Percentiles rank a stretch among this genome's conserved stretches.
phyloP scores from a whole-genome alignment of 2,888 invertebrate genomes.

The Trichogramma dendrolimi region DNA sequence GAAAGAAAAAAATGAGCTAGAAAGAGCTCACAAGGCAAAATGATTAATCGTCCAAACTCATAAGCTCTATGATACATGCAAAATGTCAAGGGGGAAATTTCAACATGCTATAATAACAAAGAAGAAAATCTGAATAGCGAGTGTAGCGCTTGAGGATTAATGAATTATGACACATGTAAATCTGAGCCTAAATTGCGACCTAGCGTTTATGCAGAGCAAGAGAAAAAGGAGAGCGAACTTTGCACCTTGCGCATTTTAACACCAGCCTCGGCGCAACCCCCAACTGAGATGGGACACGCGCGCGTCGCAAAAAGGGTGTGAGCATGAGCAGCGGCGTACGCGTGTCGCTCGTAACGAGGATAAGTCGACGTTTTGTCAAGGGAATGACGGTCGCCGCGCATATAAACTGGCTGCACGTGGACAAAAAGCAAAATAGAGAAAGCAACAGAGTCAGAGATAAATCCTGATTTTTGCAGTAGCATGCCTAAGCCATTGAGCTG shows the following conservation, averaged over 20 bases:
- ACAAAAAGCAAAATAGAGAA: constrained; percentile 9
- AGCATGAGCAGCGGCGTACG: constrained; percentile 1
- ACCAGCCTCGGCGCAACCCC: not conserved
- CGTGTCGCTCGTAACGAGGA: constrained; percentile 21
- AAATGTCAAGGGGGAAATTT: too few species aligned
- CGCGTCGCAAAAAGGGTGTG: not conserved
- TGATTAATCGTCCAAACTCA: too few species aligned
- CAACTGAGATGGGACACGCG: not conserved
- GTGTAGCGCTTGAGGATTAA: constrained; percentile 20
- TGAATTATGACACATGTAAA: constrained; percentile 32
- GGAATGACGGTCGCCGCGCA: too few species aligned
- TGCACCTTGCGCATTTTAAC: constrained; percentile 26
- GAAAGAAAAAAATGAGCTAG: too few species aligned
- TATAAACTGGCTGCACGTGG: constrained; percentile 16
- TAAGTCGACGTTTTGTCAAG: constrained; percentile 33
- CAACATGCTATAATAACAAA: too few species aligned
- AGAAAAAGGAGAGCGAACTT: constrained; percentile 35
- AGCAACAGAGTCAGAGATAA: constrained; percentile 17
- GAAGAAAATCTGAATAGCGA: constrained; percentile 18
- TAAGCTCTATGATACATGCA: too few species aligned
- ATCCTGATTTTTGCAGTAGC: constrained; percentile 32
- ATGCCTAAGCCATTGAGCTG: constrained; percentile 51
- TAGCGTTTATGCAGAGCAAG: constrained; percentile 20
- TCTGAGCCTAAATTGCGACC: constrained; percentile 17
- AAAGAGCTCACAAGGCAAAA: too few species aligned